Base-by-base conservation (phyloP, 2,113 vertebrate species). In the Gnathonemus longibarbis region DNA sequence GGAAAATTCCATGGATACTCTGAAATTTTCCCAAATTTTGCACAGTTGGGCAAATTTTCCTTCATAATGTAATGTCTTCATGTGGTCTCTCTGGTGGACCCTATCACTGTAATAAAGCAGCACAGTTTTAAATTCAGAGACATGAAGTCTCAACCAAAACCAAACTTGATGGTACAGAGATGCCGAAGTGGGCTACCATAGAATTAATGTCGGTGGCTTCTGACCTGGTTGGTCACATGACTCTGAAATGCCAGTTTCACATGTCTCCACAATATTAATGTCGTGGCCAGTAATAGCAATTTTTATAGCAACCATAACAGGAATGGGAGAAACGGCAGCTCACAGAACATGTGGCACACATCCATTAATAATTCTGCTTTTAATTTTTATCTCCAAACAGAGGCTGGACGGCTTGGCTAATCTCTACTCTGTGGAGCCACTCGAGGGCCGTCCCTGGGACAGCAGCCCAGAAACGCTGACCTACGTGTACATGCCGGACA, bases 401-500 rank as follows among this genome's bases (percentile, higher is more conserved):
- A 96, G 96, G 93, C 94, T 97, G 0, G 96, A 98, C 0, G 95
- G 96, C 66, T 94, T 96, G 91, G 91, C 94, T 88, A 97, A 96
- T 15, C 92, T 96, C 10, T 97, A 95, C 91, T 96, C 96, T 88
- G 95, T 97, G 70, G 92, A 96, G 56, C 95, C 94, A 49, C 94
- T 95, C 13, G 97, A 98, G 89, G 95, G 94, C 5, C 91, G 92
- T 84, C 93, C 94, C 66, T 97, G 96, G 94, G 96, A 98, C 89
- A 91, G 84, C 90, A 9, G 90, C 0, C 95, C 94, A 93, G 98
- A 97, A 89, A 92, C 89, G 83, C 95, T 95, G 91, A 93, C 94
- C 0, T 96, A 95, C 0, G 91, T 98, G 90, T 94, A 96, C 93
- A 98, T 98, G 94, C 96, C 95, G 58, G 97, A 97, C 0, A 93